Percentiles rank a stretch among this genome's conserved stretches.
phyloP scores from a whole-genome alignment of 2,113 vertebrate species.

The Oreotragus oreotragus region DNA sequence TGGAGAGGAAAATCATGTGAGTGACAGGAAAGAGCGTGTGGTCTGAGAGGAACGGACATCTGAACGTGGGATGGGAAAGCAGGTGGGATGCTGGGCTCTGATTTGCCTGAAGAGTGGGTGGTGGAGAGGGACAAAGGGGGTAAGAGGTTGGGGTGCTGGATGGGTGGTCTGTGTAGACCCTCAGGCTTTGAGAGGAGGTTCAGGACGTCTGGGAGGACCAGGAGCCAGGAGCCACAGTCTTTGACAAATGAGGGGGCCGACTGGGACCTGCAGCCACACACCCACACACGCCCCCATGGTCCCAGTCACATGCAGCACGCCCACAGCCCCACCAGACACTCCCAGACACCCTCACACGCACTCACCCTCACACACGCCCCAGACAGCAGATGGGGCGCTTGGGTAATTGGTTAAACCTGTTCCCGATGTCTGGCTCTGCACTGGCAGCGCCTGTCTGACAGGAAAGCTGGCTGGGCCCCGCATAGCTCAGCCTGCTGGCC shows the following conservation, averaged over 20 bases:
- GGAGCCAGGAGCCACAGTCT: background rate
- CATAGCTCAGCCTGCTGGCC: constrained; percentile 56
- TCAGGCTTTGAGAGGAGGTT: background rate
- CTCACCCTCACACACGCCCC: constrained; percentile 72
- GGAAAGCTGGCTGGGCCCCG: constrained; percentile 73
- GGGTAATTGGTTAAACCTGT: constrained; percentile 79
- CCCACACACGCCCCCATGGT: constrained; percentile 49
- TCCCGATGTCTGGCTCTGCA: constrained; percentile 73
- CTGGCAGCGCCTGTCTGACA: constrained; percentile 70
- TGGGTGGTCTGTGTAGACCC: background rate
- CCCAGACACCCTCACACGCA: constrained; percentile 70
- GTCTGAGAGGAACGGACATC: background rate
- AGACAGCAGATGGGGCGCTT: constrained; percentile 76
- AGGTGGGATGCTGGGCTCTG: background rate
- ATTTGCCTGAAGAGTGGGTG: background rate
- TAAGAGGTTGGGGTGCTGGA: background rate
- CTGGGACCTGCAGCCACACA: background rate
- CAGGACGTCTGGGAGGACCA: background rate
- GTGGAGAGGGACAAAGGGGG: background rate
- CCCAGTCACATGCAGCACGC: constrained; percentile 22
- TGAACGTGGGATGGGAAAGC: background rate
- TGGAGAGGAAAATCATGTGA: background rate
- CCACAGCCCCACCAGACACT: constrained; percentile 67
- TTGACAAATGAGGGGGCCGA: background rate
- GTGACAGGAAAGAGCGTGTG: background rate